These are phyloP conservation scores for Ethmia dodecea DNA, from an alignment of 2,888 invertebrate genomes.

Conservation along the genomic window DNA sequence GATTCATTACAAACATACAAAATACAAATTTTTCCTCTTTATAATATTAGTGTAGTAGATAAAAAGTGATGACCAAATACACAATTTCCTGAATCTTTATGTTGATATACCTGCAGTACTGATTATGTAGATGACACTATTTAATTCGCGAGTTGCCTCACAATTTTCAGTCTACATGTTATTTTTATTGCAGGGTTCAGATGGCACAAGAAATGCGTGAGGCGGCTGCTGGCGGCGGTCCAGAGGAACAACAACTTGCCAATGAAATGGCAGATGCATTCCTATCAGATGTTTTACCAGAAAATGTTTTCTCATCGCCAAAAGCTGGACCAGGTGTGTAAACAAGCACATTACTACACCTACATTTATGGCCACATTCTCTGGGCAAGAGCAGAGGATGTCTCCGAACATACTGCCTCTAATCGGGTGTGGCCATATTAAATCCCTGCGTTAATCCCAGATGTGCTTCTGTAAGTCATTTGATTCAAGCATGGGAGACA, in stretches of 20 bases:
- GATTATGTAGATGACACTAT: conserved; percentile 27
- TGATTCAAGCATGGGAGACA: conserved; percentile 72
- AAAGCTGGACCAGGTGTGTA: conserved; percentile 88
- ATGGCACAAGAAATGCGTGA: conserved; percentile 99
- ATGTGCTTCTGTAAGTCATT: conserved; percentile 57
- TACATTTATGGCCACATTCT: conserved; percentile 65
- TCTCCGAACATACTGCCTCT: conserved; percentile 55
- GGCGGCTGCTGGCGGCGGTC: conserved; percentile 87
- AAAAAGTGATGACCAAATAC: conserved; percentile 62
- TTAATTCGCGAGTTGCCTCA: neutral
- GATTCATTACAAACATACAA: neutral
- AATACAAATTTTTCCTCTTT: no score
- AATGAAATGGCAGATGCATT: conserved; percentile 99
- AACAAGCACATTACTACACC: neutral
- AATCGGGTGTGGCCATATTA: conserved; percentile 70
- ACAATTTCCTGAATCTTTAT: conserved; percentile 40
- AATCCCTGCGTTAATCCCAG: conserved; percentile 73
- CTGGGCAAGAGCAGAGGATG: conserved; percentile 71
- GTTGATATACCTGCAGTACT: conserved; percentile 71
- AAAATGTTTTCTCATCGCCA: conserved; percentile 95
- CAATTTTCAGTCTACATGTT: neutral
- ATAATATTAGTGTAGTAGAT: no score
- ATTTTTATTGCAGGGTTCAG: conserved; percentile 81
- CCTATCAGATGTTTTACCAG: conserved; percentile 95
- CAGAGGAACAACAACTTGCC: conserved; percentile 96